Evolutionary conservation across 1,140 invertebrate species (phyloP).

Genomic region (Dendroctonus ponderosae): DNA sequence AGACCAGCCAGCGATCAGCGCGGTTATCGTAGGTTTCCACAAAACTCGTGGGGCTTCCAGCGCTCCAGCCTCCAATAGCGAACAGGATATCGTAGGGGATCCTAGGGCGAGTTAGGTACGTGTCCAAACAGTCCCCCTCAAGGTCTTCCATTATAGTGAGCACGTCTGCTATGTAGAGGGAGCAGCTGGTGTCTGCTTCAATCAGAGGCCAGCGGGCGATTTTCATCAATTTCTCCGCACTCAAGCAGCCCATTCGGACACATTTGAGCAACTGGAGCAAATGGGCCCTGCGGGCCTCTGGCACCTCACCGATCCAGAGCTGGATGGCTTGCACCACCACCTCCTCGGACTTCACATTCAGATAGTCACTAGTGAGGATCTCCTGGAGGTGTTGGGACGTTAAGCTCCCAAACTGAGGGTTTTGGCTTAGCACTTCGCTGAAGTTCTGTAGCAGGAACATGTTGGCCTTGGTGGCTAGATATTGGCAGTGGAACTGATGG

Average conservation of each 20-base stretch:
- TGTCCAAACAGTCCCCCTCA: slow-evolving; percentile 55
- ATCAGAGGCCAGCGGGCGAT: slow-evolving; percentile 56
- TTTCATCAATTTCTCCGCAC: slow-evolving; percentile 30
- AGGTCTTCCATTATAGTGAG: slow-evolving; percentile 47
- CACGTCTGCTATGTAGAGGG: slow-evolving; percentile 39
- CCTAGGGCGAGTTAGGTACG: slow-evolving; percentile 60
- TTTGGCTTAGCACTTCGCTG: slow-evolving; percentile 54
- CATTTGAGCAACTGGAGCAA: slow-evolving; percentile 62
- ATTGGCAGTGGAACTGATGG: slow-evolving; percentile 63
- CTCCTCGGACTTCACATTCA: slow-evolving; percentile 68
- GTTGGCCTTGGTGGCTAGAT: slow-evolving; percentile 56
- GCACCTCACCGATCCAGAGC: slow-evolving; percentile 60
- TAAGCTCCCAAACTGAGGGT: slow-evolving; percentile 57
- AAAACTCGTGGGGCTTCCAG: slow-evolving; percentile 73
- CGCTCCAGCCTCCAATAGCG: slow-evolving; percentile 76
- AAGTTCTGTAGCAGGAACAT: slow-evolving; percentile 57
- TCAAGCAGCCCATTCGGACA: slow-evolving; percentile 46
- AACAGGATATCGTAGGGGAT: slow-evolving; percentile 71
- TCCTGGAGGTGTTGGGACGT: slow-evolving; percentile 57
- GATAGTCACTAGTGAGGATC: slow-evolving; percentile 60
- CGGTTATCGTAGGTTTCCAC: slow-evolving; percentile 76
- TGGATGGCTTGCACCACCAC: slow-evolving; percentile 65
- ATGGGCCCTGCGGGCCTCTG: slow-evolving; percentile 53
- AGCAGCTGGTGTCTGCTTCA: slow-evolving; percentile 51
- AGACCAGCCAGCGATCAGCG: slow-evolving; percentile 65